phyloP scores from a whole-genome alignment of 2,797 vertebrate species.

The Zalophus californianus region DNA sequence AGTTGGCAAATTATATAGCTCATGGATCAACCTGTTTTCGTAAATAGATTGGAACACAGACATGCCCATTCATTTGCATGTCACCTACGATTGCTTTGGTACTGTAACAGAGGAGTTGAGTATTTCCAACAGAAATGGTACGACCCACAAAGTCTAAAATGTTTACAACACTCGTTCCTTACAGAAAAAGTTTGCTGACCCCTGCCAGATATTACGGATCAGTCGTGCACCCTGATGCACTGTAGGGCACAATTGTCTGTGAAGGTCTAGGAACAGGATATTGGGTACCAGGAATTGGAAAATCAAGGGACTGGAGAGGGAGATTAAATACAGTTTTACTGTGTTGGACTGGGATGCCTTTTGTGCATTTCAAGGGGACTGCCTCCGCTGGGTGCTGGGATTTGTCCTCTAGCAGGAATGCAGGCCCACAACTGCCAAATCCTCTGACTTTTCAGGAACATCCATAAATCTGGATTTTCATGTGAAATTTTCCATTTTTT shows the following conservation, averaged over 20 bases:
- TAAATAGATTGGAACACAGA: neutral
- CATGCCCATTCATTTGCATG: accelerated
- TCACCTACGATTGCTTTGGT: accelerated
- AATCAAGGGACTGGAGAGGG: neutral
- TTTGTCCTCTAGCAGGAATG: neutral
- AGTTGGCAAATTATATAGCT: neutral
- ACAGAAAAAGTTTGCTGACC: neutral
- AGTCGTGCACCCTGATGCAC: accelerated
- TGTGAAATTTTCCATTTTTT: neutral
- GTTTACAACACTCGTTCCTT: neutral
- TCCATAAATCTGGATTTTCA: neutral
- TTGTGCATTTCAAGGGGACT: neutral
- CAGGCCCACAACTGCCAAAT: neutral
- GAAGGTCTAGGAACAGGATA: neutral
- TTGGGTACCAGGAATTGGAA: neutral
- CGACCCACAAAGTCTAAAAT: neutral
- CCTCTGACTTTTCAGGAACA: neutral
- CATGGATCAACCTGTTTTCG: neutral
- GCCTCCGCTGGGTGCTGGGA: accelerated
- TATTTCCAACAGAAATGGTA: accelerated
- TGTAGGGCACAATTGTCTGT: neutral
- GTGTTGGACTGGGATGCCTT: too few relatives aligned
- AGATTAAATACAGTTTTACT: neutral
- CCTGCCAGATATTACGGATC: accelerated
- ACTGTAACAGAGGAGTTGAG: neutral